phyloP scores from a whole-genome alignment of 2,113 vertebrate species.

The Piliocolobus tephrosceles region DNA sequence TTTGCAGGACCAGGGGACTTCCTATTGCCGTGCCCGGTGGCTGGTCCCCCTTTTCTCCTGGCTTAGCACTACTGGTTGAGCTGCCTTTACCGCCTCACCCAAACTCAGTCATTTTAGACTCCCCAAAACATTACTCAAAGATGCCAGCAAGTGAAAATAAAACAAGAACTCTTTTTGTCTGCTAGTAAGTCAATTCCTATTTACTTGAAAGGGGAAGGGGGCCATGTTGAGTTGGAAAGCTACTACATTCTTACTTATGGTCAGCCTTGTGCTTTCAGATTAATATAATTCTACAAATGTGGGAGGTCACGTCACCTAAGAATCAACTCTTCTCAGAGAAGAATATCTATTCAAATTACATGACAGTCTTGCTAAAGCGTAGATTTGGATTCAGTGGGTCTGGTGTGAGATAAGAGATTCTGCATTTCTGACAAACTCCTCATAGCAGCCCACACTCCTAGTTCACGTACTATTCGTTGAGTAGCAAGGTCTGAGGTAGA shows the following conservation, averaged over 20 bases:
- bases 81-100: not conserved
- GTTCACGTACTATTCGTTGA: not conserved
- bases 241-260: not conserved
- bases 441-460: not conserved
- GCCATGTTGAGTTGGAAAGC: not conserved
- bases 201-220: not conserved
- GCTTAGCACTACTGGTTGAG: not conserved
- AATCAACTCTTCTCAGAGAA: not conserved
- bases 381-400: not conserved
- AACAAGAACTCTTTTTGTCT: not conserved
- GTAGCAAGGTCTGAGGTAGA: not conserved
- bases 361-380: not conserved
- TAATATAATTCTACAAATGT: not conserved
- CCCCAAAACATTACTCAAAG: not conserved
- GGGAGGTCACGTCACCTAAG: not conserved
- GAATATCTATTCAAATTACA: not conserved
- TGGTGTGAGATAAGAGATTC: not conserved
- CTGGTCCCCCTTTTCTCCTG: not conserved
- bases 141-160: not conserved
- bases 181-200: not conserved
- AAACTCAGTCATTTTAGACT: not conserved
- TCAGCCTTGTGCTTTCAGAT: not conserved
- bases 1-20: not conserved
- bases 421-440: not conserved
- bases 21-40: too few species aligned